Evolutionary conservation across 2,888 invertebrate genomes (phyloP).

Genomic region (Drosophila maculinotata): DNA sequence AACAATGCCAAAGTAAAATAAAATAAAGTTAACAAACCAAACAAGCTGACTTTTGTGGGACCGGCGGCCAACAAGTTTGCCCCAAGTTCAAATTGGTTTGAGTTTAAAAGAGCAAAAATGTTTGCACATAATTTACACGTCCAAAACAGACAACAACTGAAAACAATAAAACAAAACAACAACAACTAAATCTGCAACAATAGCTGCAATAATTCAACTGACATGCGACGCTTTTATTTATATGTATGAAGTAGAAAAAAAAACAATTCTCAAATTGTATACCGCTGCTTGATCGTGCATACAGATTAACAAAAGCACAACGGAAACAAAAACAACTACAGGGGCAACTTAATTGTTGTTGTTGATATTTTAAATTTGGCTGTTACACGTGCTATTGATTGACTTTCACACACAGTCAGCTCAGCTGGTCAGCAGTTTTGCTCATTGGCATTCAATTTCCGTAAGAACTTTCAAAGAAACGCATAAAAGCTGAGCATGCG

Average conservation of each 20-base stretch:
- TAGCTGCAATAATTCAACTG: constrained; percentile 53
- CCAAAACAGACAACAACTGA: constrained; percentile 7
- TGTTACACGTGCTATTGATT: constrained; percentile 78
- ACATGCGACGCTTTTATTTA: constrained; percentile 43
- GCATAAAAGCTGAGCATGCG: constrained; percentile 18
- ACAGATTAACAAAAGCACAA: constrained; percentile 35
- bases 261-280: constrained; percentile 38
- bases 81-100: constrained; percentile 74
- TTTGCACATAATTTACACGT: constrained; percentile 53
- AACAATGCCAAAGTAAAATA: constrained; percentile 30
- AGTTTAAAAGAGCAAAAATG: constrained; percentile 54
- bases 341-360: constrained; percentile 24
- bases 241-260: constrained; percentile 4
- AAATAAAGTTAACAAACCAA: constrained; percentile 72
- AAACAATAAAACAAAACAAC: constrained; percentile 9
- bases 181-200: constrained; percentile 29
- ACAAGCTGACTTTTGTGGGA: constrained; percentile 44
- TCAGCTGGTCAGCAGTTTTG: constrained; percentile 14
- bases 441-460: constrained; percentile 60
- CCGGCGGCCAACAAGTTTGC: constrained; percentile 68
- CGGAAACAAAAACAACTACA: constrained; percentile 13
- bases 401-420: constrained; percentile 64
- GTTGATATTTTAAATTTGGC: constrained; percentile 16
- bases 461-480: constrained; percentile 49
- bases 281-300: constrained; percentile 35